Evolutionary conservation across 2,888 invertebrate species (phyloP).

Genomic region (Thalpophila matura): DNA sequence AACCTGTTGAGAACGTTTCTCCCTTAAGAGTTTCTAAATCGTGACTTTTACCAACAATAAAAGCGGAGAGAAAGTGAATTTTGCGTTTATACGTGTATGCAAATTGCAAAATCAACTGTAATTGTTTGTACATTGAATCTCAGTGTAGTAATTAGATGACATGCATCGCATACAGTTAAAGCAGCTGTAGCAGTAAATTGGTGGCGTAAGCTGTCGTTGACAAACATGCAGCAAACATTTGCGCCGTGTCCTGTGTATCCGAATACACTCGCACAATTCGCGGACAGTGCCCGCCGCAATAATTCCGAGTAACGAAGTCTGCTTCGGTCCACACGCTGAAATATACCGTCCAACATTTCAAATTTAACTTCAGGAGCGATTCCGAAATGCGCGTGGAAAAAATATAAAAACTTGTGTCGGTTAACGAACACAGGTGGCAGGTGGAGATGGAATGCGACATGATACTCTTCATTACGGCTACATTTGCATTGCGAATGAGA

Average conservation of each 20-base stretch:
- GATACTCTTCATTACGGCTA: conserved; percentile 66
- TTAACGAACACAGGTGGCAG: conserved; percentile 63
- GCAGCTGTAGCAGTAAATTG: conserved; percentile 59
- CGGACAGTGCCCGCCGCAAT: conserved; percentile 65
- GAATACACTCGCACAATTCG: conserved; percentile 36
- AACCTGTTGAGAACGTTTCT: conserved; percentile 21
- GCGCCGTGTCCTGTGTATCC: conserved; percentile 24
- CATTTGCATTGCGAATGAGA: conserved; percentile 66
- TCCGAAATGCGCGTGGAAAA: conserved; percentile 55
- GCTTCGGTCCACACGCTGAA: conserved; percentile 50
- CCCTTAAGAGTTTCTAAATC: conserved; percentile 29
- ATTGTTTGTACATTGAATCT: conserved; percentile 36
- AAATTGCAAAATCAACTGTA: conserved; percentile 29
- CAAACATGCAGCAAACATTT: conserved; percentile 51
- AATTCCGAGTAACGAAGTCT: conserved; percentile 66
- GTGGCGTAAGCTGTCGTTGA: conserved; percentile 55
- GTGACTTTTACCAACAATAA: conserved; percentile 53
- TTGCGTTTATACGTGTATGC: conserved; percentile 22
- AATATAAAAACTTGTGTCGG: conserved; percentile 56
- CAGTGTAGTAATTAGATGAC: conserved; percentile 16
- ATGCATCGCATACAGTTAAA: conserved; percentile 40
- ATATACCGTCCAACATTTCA: conserved; percentile 67
- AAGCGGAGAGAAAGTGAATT: conserved; percentile 51
- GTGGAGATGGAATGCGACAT: conserved; percentile 66
- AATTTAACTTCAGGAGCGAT: conserved; percentile 63